Percentiles rank a stretch among this genome's conserved stretches.
Evolutionary conservation across 1,140 invertebrate genomes (phyloP).

Genomic region (Diploscapter pachys): DNA sequence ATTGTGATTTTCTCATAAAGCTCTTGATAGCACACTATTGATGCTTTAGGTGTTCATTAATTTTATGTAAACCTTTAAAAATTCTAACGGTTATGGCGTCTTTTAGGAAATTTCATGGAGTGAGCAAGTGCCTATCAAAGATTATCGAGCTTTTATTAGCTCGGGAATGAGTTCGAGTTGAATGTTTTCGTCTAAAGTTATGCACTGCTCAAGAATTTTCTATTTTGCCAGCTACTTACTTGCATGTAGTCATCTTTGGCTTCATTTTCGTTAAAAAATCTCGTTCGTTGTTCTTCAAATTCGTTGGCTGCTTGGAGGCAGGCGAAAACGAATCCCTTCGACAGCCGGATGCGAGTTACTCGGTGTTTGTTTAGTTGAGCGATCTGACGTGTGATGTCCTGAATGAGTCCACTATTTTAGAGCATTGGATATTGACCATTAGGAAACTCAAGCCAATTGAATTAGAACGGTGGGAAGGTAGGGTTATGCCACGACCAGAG

Average conservation of each 20-base stretch:
- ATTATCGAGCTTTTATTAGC: no score
- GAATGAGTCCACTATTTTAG: no score
- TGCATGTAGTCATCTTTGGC: conserved; percentile 81
- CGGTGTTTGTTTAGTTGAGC: conserved; percentile 69
- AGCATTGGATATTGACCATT: no score
- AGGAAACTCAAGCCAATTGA: neutral
- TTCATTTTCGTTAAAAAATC: conserved; percentile 78
- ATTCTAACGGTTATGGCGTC: neutral
- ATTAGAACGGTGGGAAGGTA: neutral
- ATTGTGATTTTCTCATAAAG: no score
- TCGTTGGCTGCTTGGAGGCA: conserved; percentile 75
- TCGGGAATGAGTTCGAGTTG: neutral
- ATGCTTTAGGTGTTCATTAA: no score
- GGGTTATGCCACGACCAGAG: no score
- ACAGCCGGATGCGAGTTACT: conserved; percentile 72
- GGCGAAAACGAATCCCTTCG: conserved; percentile 78
- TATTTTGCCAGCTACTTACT: conserved; percentile 64
- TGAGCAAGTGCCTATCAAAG: no score
- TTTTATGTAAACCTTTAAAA: no score
- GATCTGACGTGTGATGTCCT: conserved; percentile 9
- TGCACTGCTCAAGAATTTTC: neutral
- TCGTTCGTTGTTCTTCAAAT: conserved; percentile 77
- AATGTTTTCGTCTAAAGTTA: conserved; percentile 15
- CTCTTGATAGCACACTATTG: no score
- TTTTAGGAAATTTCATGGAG: neutral